phyloP scores from a whole-genome alignment of 1,140 invertebrate species.

The Rhynchophorus ferrugineus region DNA sequence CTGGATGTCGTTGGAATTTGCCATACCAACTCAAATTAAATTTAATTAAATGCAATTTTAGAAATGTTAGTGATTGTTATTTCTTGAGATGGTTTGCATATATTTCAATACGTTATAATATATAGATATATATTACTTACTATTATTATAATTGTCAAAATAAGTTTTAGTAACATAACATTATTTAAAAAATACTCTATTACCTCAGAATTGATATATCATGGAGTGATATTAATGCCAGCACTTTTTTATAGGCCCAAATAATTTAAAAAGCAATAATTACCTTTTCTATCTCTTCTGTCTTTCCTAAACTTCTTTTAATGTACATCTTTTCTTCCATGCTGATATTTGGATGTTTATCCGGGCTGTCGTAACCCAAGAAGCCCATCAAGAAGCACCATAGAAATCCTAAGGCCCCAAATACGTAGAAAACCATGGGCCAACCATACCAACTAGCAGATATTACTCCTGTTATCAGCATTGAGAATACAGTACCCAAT shows the following conservation, averaged over 20 bases:
- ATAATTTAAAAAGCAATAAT: slow-evolving; percentile 13
- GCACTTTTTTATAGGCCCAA: neutral
- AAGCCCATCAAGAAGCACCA: slow-evolving; percentile 56
- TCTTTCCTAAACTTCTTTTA: slow-evolving; percentile 37
- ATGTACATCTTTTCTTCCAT: slow-evolving; percentile 57
- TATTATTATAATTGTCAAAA: too few species aligned
- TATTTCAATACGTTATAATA: too few species aligned
- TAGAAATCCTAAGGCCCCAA: slow-evolving; percentile 54
- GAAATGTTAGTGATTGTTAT: too few species aligned
- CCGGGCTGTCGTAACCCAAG: slow-evolving; percentile 59
- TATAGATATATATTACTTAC: too few species aligned
- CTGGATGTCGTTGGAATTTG: too few species aligned
- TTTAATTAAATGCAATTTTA: too few species aligned
- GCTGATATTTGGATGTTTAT: slow-evolving; percentile 50
- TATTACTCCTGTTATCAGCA: slow-evolving; percentile 61
- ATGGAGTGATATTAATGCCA: too few species aligned
- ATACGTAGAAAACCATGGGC: slow-evolving; percentile 71
- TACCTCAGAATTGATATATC: too few species aligned
- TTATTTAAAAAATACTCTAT: too few species aligned
- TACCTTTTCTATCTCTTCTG: slow-evolving; percentile 31
- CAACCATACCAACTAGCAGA: slow-evolving; percentile 59
- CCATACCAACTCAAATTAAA: too few species aligned
- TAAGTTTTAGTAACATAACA: too few species aligned
- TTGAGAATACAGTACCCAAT: slow-evolving; percentile 65
- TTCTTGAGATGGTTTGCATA: too few species aligned